Evolutionary conservation across 2,888 invertebrate genomes (phyloP).

Genomic region (Leptopilina syphax): DNA sequence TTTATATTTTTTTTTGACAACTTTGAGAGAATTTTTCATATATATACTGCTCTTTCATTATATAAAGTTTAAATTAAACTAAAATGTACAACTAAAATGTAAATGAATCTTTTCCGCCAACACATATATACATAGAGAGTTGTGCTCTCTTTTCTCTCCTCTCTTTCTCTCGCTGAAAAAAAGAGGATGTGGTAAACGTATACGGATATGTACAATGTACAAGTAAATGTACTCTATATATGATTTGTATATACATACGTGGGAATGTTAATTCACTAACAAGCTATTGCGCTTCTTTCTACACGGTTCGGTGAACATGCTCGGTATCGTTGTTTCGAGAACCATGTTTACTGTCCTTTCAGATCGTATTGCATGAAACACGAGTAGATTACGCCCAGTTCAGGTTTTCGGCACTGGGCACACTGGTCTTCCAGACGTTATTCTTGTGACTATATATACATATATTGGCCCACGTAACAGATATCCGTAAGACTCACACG

Average conservation of each 20-base stretch:
- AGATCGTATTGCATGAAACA: conserved; percentile 22
- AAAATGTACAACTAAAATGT: conserved; percentile 16
- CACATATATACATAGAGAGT: background rate
- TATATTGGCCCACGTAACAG: conserved; percentile 23
- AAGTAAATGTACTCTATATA: conserved; percentile 12
- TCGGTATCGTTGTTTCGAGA: conserved; percentile 20
- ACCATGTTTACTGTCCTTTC: conserved; percentile 17
- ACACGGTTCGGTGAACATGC: conserved; percentile 29
- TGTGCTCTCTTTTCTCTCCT: background rate
- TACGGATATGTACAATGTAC: conserved; percentile 16
- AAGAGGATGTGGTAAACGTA: conserved; percentile 28
- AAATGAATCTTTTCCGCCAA: conserved; percentile 36
- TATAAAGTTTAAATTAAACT: conserved; percentile 16
- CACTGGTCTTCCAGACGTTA: conserved; percentile 3
- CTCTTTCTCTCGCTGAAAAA: background rate
- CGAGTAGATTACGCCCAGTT: conserved; percentile 18
- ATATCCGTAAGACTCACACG: conserved; percentile 24
- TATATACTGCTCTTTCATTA: background rate
- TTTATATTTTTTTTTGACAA: background rate
- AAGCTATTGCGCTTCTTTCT: conserved; percentile 38
- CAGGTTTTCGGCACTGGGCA: conserved; percentile 31
- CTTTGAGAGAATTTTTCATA: conserved; percentile 2
- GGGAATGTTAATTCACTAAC: conserved; percentile 36
- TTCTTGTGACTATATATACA: no score
- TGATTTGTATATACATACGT: conserved; percentile 36